A percentile compares a stretch with the other conserved stretches of the same genome.
These are phyloP conservation scores for Struthidea cinerea DNA, from an alignment of 2,113 vertebrate genomes.

Conservation along the genomic window DNA sequence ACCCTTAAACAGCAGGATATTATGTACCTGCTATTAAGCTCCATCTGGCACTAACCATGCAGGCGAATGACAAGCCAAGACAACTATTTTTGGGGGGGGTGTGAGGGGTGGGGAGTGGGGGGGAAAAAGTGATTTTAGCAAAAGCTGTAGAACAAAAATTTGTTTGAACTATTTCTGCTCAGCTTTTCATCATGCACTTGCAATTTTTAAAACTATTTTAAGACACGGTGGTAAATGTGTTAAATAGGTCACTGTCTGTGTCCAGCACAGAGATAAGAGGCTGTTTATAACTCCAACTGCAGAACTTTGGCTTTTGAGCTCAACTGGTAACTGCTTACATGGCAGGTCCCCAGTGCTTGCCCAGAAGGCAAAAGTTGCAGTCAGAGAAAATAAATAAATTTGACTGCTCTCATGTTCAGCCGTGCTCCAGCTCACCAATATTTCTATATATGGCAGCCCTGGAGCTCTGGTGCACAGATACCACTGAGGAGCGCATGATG, in stretches of 20 bases:
- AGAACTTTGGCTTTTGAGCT: constrained; percentile 40
- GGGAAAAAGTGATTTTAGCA: neutral
- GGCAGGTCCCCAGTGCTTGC: neutral
- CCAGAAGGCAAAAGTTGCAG: constrained; percentile 8
- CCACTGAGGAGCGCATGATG: neutral
- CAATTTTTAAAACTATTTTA: neutral
- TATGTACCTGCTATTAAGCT: constrained; percentile 34
- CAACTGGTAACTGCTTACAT: constrained; percentile 28
- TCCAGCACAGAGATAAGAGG: constrained; percentile 28
- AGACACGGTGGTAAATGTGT: neutral
- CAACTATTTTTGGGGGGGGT: neutral
- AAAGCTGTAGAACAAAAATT: neutral
- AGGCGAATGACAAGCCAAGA: neutral
- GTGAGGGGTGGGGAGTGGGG: no score
- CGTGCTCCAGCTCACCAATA: neutral
- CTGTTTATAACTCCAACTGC: constrained; percentile 15
- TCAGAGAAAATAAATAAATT: constrained; percentile 40
- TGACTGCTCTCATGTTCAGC: constrained; percentile 14
- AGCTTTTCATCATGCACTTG: neutral
- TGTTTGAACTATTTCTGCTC: neutral
- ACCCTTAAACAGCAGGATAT: neutral
- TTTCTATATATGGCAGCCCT: constrained; percentile 30
- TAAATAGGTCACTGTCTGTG: constrained; percentile 30
- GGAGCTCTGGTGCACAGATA: neutral
- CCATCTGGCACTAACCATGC: constrained; percentile 9